Conservation (phyloP, 2,888 invertebrate species). For the Syrista parreyssii region DNA sequence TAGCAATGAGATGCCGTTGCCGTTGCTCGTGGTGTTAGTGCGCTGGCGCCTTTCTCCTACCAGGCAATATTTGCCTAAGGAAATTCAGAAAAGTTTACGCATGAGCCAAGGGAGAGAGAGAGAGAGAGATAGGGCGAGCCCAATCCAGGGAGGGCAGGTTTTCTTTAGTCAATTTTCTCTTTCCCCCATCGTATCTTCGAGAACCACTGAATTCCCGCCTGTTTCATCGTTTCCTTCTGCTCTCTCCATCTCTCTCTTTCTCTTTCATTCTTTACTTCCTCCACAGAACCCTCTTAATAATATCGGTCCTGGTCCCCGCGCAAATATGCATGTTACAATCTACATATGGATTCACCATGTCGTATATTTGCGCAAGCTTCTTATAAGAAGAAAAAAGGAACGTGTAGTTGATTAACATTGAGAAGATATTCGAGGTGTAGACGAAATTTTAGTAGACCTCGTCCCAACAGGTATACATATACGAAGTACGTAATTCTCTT, state of each 20-base stretch:
- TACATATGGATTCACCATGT: background rate
- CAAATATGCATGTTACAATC: conserved; percentile 19
- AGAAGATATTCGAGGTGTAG: background rate
- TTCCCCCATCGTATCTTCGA: conserved; percentile 17
- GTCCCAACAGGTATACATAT: background rate
- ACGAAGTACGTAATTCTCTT: conserved; percentile 20
- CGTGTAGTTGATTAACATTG: conserved; percentile 9
- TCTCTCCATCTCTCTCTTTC: background rate
- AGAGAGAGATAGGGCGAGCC: conserved; percentile 17
- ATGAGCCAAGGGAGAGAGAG: conserved; percentile 39
- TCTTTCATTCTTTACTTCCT: conserved; percentile 12
- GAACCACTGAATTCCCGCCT: background rate
- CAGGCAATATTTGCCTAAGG: conserved; percentile 63
- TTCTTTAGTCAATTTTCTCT: conserved; percentile 51
- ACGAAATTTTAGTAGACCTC: background rate
- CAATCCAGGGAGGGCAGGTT: conserved; percentile 38
- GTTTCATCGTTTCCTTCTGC: conserved; percentile 6
- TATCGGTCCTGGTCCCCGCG: conserved; percentile 26
- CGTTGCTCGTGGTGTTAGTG: no score
- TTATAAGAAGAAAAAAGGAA: background rate
- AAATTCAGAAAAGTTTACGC: conserved; percentile 64
- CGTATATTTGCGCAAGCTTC: no score
- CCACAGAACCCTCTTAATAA: conserved; percentile 37
- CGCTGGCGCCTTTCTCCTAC: conserved; percentile 12
- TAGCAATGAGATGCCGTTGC: no score